phyloP scores from a whole-genome alignment of 2,113 vertebrate genomes.

The Strigops habroptila region DNA sequence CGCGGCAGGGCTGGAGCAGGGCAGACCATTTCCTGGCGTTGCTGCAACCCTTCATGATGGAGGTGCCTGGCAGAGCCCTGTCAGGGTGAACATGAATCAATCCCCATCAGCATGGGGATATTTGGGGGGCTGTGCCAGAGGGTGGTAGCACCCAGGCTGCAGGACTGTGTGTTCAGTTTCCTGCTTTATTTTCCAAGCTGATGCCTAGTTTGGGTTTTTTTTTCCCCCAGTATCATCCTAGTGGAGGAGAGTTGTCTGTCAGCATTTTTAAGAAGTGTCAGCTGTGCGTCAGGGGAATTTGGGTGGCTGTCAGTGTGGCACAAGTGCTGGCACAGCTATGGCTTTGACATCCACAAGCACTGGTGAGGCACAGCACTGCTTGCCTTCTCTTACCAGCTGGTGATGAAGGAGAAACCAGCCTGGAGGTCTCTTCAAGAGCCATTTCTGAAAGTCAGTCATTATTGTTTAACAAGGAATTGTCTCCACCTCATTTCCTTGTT shows the following conservation, averaged over 20 bases:
- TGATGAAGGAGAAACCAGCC: neutral
- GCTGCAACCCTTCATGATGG: neutral
- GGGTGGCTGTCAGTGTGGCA: neutral
- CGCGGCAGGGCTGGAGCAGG: neutral
- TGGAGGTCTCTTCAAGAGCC: neutral
- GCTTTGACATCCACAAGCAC: neutral
- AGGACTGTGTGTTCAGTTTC: accelerated
- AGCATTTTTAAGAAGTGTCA: neutral
- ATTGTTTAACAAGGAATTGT: neutral
- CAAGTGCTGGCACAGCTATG: neutral
- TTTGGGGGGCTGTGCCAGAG: neutral
- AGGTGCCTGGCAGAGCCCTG: neutral
- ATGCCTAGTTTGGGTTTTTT: neutral
- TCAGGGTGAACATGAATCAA: neutral
- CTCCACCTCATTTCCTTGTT: neutral
- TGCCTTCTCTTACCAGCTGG: neutral
- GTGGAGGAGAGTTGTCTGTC: neutral
- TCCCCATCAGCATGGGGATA: neutral
- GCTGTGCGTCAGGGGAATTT: neutral
- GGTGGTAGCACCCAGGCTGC: neutral
- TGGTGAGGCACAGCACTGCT: accelerated
- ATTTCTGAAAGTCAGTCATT: neutral
- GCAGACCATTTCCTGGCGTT: accelerated
- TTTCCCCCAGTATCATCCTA: neutral
- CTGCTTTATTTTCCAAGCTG: neutral